Percentiles rank a stretch among this genome's conserved stretches.
phyloP scores from a whole-genome alignment of 2,888 invertebrate species.

The Parnassius smintheus region DNA sequence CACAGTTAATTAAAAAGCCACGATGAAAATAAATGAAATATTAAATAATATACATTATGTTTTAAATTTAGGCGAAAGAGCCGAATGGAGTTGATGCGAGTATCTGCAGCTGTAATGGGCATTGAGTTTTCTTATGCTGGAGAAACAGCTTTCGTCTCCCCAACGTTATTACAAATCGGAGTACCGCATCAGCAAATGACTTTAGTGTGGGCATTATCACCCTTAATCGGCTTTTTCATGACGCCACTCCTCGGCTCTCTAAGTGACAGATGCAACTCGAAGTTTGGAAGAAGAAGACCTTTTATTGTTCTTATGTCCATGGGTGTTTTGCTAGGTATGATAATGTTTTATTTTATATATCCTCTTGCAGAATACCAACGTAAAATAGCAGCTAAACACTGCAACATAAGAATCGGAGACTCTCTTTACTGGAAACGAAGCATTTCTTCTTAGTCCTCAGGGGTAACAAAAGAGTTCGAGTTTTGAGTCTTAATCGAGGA shows the following conservation, averaged over 20 bases:
- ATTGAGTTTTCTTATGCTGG: conserved; percentile 99
- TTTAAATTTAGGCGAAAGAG: conserved; percentile 85
- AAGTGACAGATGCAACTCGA: conserved; percentile 92
- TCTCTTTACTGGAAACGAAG: too few relatives aligned
- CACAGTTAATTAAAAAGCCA: too few relatives aligned
- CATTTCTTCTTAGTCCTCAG: too few relatives aligned
- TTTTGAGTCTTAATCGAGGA: too few relatives aligned
- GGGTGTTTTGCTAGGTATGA: conserved; percentile 92
- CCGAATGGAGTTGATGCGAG: conserved; percentile 88
- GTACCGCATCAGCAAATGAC: conserved; percentile 97
- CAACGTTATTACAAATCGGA: conserved; percentile 95
- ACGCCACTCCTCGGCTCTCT: conserved; percentile 95
- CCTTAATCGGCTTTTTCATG: conserved; percentile 95
- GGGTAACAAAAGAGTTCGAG: too few relatives aligned
- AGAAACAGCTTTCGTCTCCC: conserved; percentile 98
- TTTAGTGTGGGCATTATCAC: conserved; percentile 96
- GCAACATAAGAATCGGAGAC: too few relatives aligned
- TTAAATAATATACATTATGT: not conserved
- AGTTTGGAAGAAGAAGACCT: conserved; percentile 92
- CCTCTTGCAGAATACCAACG: too few relatives aligned
- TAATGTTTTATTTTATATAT: too few relatives aligned
- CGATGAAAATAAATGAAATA: too few relatives aligned
- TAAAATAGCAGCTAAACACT: too few relatives aligned
- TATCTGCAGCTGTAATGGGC: conserved; percentile 97
- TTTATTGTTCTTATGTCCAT: conserved; percentile 94